phyloP scores from a whole-genome alignment of 1,140 invertebrate genomes.

The Phenacoccus solenopsis region DNA sequence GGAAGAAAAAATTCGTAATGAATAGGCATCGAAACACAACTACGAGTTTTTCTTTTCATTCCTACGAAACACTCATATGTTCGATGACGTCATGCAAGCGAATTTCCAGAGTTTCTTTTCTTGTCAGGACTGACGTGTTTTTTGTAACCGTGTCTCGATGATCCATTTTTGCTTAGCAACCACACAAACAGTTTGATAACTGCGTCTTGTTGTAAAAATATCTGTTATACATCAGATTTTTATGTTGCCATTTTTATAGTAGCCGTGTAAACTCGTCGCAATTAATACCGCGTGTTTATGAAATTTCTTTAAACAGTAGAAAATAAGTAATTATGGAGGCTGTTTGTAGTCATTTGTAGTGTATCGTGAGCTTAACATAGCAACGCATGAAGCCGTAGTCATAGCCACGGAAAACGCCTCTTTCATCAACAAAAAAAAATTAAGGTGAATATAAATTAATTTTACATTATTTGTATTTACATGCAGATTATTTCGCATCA shows the following conservation, averaged over 20 bases:
- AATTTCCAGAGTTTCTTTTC: too few relatives aligned
- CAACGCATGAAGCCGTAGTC: conserved; percentile 23
- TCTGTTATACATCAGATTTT: background rate
- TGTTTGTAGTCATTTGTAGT: conserved; percentile 7
- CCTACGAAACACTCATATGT: too few relatives aligned
- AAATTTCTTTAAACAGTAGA: background rate
- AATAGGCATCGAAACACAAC: too few relatives aligned
- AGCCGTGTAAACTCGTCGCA: background rate
- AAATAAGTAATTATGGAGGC: conserved; percentile 4
- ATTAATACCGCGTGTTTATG: background rate
- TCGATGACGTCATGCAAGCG: too few relatives aligned
- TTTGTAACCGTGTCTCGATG: too few relatives aligned
- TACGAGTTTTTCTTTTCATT: too few relatives aligned
- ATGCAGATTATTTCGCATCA: background rate
- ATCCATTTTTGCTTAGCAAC: conserved; percentile 10
- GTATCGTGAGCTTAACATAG: background rate
- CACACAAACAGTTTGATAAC: conserved; percentile 16
- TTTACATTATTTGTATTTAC: background rate
- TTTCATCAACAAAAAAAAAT: conserved; percentile 21
- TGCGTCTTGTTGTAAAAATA: background rate
- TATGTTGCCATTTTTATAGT: background rate
- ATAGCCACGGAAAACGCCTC: conserved; percentile 23
- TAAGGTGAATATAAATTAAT: conserved; percentile 22
- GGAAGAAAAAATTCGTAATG: too few relatives aligned
- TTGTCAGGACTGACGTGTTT: too few relatives aligned